Base-by-base conservation (phyloP, 2,113 vertebrate species). In the Peromyscus californicus region DNA sequence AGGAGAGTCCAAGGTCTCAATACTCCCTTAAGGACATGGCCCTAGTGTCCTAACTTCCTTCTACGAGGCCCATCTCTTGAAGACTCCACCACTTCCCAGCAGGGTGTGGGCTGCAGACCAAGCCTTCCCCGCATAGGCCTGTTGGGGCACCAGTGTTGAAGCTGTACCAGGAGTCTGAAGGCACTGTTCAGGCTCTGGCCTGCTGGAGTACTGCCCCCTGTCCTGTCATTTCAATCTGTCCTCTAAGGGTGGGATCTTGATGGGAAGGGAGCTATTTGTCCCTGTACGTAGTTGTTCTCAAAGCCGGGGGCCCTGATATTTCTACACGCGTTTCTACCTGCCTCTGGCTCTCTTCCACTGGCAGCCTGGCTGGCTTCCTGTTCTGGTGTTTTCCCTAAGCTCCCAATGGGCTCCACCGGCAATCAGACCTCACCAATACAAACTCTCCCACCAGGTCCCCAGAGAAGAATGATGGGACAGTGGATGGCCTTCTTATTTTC, bases 401-500 rank as follows among this genome's bases (percentile, higher is more conserved):
- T 24, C 54, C 29, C 42, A 13, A 5, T 4, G 9, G 29, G 42
- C 36, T 39, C 51, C 63, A 6, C 24, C 6, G 1, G 7, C 78
- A 86, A 61, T 42, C 21, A 61, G 26, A 61, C 12, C 69, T 70
- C 36, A 29, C 9, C 42, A 33, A 69, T 54, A 13, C 70, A 42
- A 33, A 9, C 15, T 59, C n/a, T 42, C 59, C 3, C 67, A 5
- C 29, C 82, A 12, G 7, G n/a, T 85, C 92, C 96, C 80, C 21
- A 75, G 90, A 90, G 63, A 86, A 83, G 24, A 17, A 39, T 0
- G 4, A n/a, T 13, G 39, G 69, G 75, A 67, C 93, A 69, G 51
- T 57, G 19, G 67, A 93, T 89, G 36, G 36, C 61, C 67, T 85
- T 72, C 54, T 85, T 42, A 39, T 75, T 94, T 96, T 78, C 24